Evolutionary conservation across 1,140 invertebrate genomes (phyloP).

Genomic region (Zaprionus capensis): DNA sequence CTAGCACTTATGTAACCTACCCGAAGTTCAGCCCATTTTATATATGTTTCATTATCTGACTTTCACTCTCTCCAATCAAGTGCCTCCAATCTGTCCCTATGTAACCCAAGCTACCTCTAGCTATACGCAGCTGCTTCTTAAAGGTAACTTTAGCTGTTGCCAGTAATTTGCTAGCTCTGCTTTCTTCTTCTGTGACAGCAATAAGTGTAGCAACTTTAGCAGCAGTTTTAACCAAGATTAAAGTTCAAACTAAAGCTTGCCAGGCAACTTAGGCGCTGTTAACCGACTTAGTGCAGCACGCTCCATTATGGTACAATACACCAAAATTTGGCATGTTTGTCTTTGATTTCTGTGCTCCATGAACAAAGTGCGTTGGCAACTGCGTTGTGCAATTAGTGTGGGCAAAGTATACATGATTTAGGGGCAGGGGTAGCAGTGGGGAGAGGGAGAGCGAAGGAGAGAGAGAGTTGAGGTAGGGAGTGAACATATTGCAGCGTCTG

Average conservation of each 20-base stretch:
- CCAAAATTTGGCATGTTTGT: not conserved
- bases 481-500: not conserved
- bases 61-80: too few relatives aligned
- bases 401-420: not conserved
- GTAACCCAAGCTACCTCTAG: not conserved
- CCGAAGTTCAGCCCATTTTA: too few relatives aligned
- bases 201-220: not conserved
- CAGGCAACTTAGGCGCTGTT: not conserved
- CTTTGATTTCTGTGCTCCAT: not conserved
- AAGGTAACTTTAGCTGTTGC: not conserved
- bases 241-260: not conserved
- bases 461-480: too few relatives aligned
- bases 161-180: not conserved
- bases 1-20: too few relatives aligned
- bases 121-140: not conserved
- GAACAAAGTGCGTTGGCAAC: not conserved
- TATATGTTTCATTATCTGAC: too few relatives aligned
- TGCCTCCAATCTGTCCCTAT: too few relatives aligned
- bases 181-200: not conserved
- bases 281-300: not conserved
- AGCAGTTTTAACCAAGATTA: not conserved
- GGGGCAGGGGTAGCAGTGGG: not conserved
- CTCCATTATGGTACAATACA: not conserved
- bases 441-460: not conserved
- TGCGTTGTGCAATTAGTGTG: conserved; percentile 6